A percentile compares a stretch with the other conserved stretches of the same genome.
These are phyloP conservation scores for Neotragus moschatus DNA, from an alignment of 2,113 vertebrate species.

Conservation along the genomic window DNA sequence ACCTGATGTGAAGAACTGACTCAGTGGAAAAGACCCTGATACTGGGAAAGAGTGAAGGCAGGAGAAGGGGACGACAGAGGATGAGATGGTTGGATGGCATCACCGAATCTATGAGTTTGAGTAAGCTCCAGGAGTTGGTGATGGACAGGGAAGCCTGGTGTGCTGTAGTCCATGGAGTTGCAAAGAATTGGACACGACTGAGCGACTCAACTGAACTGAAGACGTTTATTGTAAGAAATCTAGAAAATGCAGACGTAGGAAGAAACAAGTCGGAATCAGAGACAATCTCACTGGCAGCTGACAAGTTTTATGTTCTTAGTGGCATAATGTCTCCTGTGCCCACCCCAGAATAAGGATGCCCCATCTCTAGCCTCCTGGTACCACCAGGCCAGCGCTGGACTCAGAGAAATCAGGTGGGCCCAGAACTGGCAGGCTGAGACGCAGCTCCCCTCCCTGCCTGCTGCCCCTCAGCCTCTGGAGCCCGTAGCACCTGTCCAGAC, in stretches of 20 bases:
- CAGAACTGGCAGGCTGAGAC: accelerated
- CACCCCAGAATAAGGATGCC: not conserved
- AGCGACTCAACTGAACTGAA: not conserved
- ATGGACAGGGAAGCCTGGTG: not conserved
- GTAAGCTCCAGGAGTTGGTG: not conserved
- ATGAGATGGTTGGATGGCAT: not conserved
- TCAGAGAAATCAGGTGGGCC: not conserved
- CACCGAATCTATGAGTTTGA: not conserved
- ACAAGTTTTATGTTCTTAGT: accelerated
- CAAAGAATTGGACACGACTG: not conserved
- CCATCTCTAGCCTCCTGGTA: not conserved
- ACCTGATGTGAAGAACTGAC: not conserved
- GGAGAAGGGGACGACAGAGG: not conserved
- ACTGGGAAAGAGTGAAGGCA: not conserved
- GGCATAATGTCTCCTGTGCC: not conserved
- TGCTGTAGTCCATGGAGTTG: not conserved
- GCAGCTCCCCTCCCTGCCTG: not conserved
- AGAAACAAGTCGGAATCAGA: not conserved
- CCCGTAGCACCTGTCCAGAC: not conserved
- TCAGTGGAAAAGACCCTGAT: not conserved
- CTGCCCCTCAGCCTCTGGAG: not conserved
- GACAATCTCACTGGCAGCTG: not conserved
- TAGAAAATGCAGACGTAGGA: not conserved
- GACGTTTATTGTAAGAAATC: not conserved
- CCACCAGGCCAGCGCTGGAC: not conserved